These are phyloP conservation scores for Patella caerulea DNA, from an alignment of 2,888 invertebrate species.

Conservation along the genomic window DNA sequence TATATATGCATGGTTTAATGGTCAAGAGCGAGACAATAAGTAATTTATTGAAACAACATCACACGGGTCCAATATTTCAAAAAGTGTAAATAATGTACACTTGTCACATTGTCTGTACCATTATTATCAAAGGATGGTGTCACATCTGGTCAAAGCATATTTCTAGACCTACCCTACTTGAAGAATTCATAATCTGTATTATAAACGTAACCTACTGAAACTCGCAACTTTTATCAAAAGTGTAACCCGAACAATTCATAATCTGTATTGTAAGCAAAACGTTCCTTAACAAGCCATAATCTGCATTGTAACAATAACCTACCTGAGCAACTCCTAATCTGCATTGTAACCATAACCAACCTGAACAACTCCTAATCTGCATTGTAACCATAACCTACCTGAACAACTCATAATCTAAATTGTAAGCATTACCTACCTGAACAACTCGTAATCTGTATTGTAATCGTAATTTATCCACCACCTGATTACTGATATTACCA, in stretches of 20 bases:
- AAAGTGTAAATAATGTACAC: no score
- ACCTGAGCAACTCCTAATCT: constrained; percentile 77
- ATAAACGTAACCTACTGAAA: background rate
- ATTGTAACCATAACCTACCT: background rate
- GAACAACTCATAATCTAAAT: background rate
- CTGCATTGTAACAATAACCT: constrained; percentile 5
- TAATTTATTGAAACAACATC: no score
- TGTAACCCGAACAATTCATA: background rate
- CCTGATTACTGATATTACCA: constrained; percentile 82
- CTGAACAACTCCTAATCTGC: background rate
- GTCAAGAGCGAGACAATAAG: no score
- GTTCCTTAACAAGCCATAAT: background rate
- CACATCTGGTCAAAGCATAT: background rate
- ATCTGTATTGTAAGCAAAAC: background rate
- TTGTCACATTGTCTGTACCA: no score
- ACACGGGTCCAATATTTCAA: no score
- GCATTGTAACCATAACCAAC: background rate
- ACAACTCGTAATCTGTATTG: constrained; percentile 94
- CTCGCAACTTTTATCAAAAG: background rate
- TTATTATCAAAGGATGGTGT: no score
- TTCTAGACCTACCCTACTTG: background rate
- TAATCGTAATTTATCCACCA: constrained; percentile 90
- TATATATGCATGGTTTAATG: background rate
- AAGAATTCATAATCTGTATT: background rate
- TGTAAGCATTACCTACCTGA: constrained; percentile 73